Evolutionary conservation across 1,140 invertebrate species (phyloP).

Genomic region (Drosophila watanabei): DNA sequence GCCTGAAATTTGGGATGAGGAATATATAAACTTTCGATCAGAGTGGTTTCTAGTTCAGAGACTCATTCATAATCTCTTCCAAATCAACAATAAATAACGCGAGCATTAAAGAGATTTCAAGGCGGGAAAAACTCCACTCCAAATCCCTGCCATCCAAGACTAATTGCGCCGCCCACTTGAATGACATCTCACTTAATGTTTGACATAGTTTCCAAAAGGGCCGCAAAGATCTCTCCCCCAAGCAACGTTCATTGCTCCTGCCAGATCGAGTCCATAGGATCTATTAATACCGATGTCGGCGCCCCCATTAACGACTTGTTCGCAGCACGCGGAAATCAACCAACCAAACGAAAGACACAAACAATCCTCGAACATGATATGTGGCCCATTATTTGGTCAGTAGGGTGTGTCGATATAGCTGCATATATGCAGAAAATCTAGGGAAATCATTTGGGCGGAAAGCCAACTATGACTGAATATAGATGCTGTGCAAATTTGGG

Average conservation of each 20-base stretch:
- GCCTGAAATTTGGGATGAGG: not conserved
- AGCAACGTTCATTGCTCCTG: slow-evolving; percentile 63
- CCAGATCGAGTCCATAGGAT: slow-evolving; percentile 25
- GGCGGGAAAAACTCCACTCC: not conserved
- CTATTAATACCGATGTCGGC: slow-evolving; percentile 61
- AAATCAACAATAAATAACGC: slow-evolving; percentile 32
- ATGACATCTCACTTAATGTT: slow-evolving; percentile 80
- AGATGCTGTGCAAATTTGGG: not conserved
- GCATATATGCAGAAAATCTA: not conserved
- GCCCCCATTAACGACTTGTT: slow-evolving; percentile 67
- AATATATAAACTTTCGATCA: not conserved
- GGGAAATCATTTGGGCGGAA: slow-evolving; percentile 4
- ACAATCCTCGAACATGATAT: slow-evolving; percentile 38
- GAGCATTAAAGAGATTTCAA: slow-evolving; percentile 19
- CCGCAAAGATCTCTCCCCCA: slow-evolving; percentile 20
- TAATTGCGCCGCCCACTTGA: slow-evolving; percentile 73
- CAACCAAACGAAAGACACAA: slow-evolving; percentile 17
- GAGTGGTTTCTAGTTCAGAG: slow-evolving; percentile 1
- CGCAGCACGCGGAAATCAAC: slow-evolving; percentile 71
- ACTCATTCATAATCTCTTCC: slow-evolving; percentile 16
- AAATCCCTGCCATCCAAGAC: slow-evolving; percentile 58
- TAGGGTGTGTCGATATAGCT: slow-evolving; percentile 18
- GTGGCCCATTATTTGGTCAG: slow-evolving; percentile 24
- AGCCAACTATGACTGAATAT: not conserved
- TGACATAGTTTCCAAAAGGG: slow-evolving; percentile 66